Conservation (phyloP, 2,797 vertebrate genomes). For the Aphelocoma californica region DNA sequence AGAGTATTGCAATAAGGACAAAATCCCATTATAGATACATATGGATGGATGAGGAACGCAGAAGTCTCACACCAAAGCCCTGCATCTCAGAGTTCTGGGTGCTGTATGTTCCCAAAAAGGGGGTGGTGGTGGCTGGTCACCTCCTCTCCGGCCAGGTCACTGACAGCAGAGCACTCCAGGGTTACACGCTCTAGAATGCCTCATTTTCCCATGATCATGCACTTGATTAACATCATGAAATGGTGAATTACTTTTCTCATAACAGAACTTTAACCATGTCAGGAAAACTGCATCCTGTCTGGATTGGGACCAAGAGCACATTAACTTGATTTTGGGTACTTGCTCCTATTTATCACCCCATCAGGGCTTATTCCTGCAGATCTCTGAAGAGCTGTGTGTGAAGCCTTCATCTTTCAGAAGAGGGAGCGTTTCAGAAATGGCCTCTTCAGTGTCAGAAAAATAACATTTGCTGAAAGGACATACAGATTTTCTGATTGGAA, state of each 20-base stretch:
- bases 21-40: fast-evolving
- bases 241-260: not conserved
- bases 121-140: not conserved
- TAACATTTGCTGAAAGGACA: fast-evolving
- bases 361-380: not conserved
- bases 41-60: fast-evolving
- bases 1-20: not conserved
- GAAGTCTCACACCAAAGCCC: not conserved
- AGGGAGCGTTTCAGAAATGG: not conserved
- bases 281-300: not conserved
- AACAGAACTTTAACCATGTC: not conserved
- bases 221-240: not conserved
- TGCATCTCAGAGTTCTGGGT: not conserved
- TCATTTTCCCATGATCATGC: not conserved
- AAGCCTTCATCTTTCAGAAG: not conserved
- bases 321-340: not conserved
- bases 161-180: not conserved
- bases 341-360: not conserved
- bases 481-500: not conserved
- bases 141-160: not conserved
- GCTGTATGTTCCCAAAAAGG: not conserved
- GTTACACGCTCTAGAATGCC: fast-evolving
- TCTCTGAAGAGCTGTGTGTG: not conserved
- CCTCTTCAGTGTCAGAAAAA: not conserved
- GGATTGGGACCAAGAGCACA: not conserved